Percentiles rank a stretch among this genome's conserved stretches.
phyloP scores from a whole-genome alignment of 2,888 invertebrate species.

The Ophion ventricosus region DNA sequence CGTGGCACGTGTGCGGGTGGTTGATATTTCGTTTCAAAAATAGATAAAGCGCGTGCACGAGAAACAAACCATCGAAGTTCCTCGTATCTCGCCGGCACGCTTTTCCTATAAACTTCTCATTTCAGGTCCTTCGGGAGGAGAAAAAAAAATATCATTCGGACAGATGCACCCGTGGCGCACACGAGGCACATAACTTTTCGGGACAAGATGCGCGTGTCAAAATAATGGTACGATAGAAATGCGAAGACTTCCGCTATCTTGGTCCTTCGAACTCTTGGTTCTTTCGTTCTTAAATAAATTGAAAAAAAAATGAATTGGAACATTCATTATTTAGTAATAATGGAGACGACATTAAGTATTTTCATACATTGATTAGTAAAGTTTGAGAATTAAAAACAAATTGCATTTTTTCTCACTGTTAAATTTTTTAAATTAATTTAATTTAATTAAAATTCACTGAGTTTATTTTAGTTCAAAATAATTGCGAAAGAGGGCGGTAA shows the following conservation, averaged over 20 bases:
- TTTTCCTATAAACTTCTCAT: conserved; percentile 35
- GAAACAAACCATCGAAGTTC: conserved; percentile 2
- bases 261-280: neutral
- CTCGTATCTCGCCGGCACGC: conserved; percentile 21
- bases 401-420: neutral
- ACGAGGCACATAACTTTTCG: conserved; percentile 25
- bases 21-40: conserved; percentile 55
- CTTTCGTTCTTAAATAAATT: neutral
- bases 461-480: neutral
- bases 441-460: too few relatives aligned
- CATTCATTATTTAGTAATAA: neutral
- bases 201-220: conserved; percentile 2
- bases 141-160: conserved; percentile 39
- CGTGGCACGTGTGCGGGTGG: conserved; percentile 49
- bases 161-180: conserved; percentile 43
- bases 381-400: neutral
- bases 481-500: too few relatives aligned
- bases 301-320: neutral
- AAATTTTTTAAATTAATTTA: too few relatives aligned
- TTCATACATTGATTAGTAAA: neutral
- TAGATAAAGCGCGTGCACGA: conserved; percentile 53
- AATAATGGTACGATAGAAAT: neutral
- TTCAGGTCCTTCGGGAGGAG: conserved; percentile 30
- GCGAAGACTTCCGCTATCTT: neutral
- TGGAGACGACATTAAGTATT: neutral